A percentile compares a stretch with the other conserved stretches of the same genome.
phyloP scores from a whole-genome alignment of 2,797 vertebrate species.

The Lagorchestes hirsutus region DNA sequence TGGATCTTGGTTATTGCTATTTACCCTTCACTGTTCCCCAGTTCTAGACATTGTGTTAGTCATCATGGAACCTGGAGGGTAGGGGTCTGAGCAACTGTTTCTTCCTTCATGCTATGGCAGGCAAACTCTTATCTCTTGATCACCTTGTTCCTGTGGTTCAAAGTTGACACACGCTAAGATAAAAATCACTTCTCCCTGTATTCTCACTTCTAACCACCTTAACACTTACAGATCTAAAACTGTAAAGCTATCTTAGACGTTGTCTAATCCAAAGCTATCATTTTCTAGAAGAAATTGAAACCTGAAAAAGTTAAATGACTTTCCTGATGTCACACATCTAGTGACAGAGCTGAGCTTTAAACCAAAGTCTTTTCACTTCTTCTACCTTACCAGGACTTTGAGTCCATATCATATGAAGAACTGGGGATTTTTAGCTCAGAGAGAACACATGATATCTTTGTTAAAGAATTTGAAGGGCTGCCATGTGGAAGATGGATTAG shows the following conservation, averaged over 20 bases:
- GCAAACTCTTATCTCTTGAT: background rate
- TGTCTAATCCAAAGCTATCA: background rate
- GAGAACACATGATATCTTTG: background rate
- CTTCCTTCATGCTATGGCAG: background rate
- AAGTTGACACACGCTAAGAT: background rate
- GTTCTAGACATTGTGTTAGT: background rate
- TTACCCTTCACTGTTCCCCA: background rate
- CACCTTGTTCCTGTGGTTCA: background rate
- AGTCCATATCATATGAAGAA: background rate
- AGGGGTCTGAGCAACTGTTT: background rate
- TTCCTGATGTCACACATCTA: background rate
- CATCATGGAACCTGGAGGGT: background rate
- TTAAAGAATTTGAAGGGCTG: background rate
- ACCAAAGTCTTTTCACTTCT: background rate
- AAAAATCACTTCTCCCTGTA: background rate
- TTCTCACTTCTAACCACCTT: background rate
- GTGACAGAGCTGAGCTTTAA: background rate
- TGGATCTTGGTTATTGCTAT: conserved; percentile 1
- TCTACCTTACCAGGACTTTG: background rate
- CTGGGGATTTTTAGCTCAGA: background rate
- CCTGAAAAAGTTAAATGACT: background rate
- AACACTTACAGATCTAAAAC: background rate
- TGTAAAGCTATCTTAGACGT: background rate
- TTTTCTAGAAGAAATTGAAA: background rate
- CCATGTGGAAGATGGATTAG: background rate